Base-by-base conservation (phyloP, 1,140 invertebrate genomes). In the Aphelinus atriplicis region DNA sequence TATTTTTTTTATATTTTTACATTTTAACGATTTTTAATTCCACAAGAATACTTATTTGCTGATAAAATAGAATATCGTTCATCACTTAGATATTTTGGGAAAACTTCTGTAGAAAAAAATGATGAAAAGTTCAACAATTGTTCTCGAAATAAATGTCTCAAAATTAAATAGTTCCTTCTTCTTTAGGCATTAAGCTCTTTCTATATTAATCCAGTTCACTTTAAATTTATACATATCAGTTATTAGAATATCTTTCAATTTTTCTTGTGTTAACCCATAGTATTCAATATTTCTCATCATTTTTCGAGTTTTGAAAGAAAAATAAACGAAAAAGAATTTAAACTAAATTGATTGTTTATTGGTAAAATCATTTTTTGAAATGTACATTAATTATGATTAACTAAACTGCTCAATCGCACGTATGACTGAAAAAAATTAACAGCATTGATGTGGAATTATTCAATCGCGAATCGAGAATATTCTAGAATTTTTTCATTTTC, bases 311-410 rank as follows among this genome's bases (percentile, higher is more conserved):
- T 81, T 53, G 80, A 80, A 82, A 84, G 81, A 78, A 84, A 84
- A 86, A 82, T 80, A 81, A 83, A 82, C 81, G 79, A 80, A 83
- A 84, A 83, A 72, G 77, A 83, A 80, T 81, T 80, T 72, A 65
- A 75, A 75, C 57, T 75, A 81, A 79, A 81, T 80, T 64, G 61
- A 77, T 73, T 75, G 67, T 69, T 77, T 68, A 75, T 77, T 77
- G 72, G 66, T 77, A 79, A 66, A 75, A 77, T 77, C 61, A 75
- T 42, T 66, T 74, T 68, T 55, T 66, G 69, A 75, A 70, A 77
- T 53, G 56, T 67, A 71, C 72, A 77, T 67, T 68, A 56, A 46
- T 26, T 71, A 75, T 79, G 68, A 67, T 80, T 78, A 81, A 83
- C 79, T 77, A 81, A 78, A 80, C 73, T 76, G 69, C 73, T 69